These are phyloP conservation scores for Nesogale talazaci DNA, from an alignment of 2,113 vertebrate genomes.

Conservation along the genomic window DNA sequence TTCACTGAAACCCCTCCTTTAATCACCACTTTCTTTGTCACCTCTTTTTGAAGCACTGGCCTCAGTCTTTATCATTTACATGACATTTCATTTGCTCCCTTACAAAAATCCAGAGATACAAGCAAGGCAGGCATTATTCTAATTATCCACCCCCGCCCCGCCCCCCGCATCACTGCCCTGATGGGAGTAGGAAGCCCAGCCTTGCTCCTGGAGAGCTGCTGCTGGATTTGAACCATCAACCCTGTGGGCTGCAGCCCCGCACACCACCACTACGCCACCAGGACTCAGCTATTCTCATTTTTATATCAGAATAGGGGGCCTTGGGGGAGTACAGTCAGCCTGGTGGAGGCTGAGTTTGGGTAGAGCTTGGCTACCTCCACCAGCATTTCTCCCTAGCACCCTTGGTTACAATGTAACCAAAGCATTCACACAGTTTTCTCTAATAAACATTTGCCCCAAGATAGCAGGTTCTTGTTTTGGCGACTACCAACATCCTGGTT, in stretches of 20 bases:
- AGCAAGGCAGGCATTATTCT: constrained; percentile 39
- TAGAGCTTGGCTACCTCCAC: not conserved
- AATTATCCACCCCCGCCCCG: too few relatives aligned
- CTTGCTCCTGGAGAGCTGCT: too few relatives aligned
- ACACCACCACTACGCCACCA: too few relatives aligned
- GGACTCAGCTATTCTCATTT: not conserved
- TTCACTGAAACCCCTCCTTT: not conserved
- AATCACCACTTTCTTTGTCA: not conserved
- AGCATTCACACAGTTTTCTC: not conserved
- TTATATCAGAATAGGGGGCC: not conserved
- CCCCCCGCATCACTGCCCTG: too few relatives aligned
- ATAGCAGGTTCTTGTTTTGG: not conserved
- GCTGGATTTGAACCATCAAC: too few relatives aligned
- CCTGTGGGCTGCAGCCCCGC: too few relatives aligned
- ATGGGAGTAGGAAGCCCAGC: too few relatives aligned
- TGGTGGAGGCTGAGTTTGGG: not conserved
- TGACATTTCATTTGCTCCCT: not conserved
- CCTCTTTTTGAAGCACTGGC: constrained; percentile 38
- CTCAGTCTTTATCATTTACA: not conserved
- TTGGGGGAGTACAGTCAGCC: not conserved
- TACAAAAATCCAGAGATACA: not conserved
- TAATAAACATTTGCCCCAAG: not conserved
- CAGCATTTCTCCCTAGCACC: not conserved
- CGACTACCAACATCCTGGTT: not conserved
- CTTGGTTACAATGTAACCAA: not conserved